Evolutionary conservation across 1,140 invertebrate species (phyloP).

Genomic region (Bicyclus anynana): DNA sequence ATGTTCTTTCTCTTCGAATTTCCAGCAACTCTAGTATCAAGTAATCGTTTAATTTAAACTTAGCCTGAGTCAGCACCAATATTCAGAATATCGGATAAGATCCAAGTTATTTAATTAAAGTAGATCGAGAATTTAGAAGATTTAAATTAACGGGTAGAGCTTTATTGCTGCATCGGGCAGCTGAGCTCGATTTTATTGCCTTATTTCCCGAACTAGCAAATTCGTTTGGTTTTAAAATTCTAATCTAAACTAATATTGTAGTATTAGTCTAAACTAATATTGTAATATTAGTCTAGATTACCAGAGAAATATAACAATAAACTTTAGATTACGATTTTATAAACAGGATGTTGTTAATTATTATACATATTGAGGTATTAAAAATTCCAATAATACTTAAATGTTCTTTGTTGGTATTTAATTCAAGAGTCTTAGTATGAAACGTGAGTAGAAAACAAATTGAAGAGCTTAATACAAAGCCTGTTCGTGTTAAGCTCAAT

Average conservation of each 20-base stretch:
- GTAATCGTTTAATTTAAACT: constrained; percentile 6
- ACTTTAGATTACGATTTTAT: no score
- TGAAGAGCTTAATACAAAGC: constrained; percentile 49
- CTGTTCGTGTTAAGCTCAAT: constrained; percentile 41
- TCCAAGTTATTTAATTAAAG: constrained; percentile 10
- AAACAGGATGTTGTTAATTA: no score
- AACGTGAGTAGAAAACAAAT: constrained; percentile 49
- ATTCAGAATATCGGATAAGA: constrained; percentile 1
- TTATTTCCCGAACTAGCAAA: not conserved
- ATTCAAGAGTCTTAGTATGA: constrained; percentile 27
- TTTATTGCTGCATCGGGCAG: constrained; percentile 2
- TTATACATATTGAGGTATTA: no score
- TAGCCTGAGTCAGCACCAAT: not conserved
- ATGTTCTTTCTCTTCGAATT: not conserved
- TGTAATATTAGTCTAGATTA: no score
- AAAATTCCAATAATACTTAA: no score
- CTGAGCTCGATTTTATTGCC: constrained; percentile 3
- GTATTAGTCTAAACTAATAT: no score
- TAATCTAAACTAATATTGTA: no score
- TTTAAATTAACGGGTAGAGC: not conserved
- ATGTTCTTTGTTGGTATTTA: not conserved
- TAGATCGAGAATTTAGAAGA: constrained; percentile 5
- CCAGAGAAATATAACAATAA: no score
- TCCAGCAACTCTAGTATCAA: not conserved
- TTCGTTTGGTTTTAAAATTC: not conserved